Evolutionary conservation across 2,888 invertebrate species (phyloP), one percentile per base, ranked within the genome.

Genomic region (Encarsia formosa): DNA sequence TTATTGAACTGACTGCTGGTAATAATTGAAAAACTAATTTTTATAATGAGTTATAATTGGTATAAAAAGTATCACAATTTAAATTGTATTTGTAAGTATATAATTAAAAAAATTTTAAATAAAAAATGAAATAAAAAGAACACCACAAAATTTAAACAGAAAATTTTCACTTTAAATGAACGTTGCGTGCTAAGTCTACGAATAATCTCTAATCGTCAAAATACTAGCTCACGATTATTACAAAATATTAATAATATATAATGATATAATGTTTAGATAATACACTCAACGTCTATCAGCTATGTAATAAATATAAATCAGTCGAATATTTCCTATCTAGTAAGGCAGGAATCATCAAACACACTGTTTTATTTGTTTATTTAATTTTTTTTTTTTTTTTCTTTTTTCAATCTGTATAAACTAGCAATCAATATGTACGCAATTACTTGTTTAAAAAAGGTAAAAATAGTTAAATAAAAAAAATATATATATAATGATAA

Each of bases 301-400:
- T 49, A 49, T 29, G 23, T 16, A 6, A 45, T 45, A 19, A 24
- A 39, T 34, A 45, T 34, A 39, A 19, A 31, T 52, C 52, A 52
- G 46, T 52, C 52, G 26, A 41, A 34, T 38, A 11, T 47, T 41
- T 41, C 38, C 26, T 47, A 52, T 48, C 52, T 48, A 52, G 19
- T 52, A 48, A 52, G 48, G 48, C 52, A 47, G 39, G 39, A 52
- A 48, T 46, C 22, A 40, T 46, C 35, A 41, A 22, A 35, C n/a
- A 37, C 31, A 39, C 16, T 39, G 11, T 32, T n/a, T 13, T 8
- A 26, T 8, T 8, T 23, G 20, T 35, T 35, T 38, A 24, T 31
- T 31, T 29, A 24, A 18, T n/a, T n/a, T n/a, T n/a, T n/a, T n/a
- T n/a, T n/a, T n/a, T n/a, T n/a, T n/a, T n/a, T n/a, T n/a, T n/a